Conservation (phyloP, 2,888 invertebrate genomes). For the Hypercompe scribonia region DNA sequence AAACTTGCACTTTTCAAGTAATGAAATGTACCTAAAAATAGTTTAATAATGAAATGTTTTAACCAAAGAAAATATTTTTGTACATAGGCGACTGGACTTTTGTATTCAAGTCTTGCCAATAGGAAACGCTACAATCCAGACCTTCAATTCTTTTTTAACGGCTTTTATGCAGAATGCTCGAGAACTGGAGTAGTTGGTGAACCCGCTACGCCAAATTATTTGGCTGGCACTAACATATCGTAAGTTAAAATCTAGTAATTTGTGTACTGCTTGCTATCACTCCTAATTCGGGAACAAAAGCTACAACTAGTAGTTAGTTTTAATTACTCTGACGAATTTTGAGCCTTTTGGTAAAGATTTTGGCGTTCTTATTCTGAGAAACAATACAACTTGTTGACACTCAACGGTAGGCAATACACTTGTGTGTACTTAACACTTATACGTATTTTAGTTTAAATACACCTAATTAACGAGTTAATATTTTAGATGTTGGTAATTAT, state of each 20-base stretch:
- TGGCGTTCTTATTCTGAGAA: no score
- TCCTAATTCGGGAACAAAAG: neutral
- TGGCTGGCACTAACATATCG: slow-evolving; percentile 2
- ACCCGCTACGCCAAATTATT: slow-evolving; percentile 37
- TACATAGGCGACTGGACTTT: slow-evolving; percentile 82
- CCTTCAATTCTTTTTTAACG: slow-evolving; percentile 89
- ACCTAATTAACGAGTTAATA: no score
- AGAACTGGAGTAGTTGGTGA: slow-evolving; percentile 73
- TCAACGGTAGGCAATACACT: no score
- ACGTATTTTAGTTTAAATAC: no score
- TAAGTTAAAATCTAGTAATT: neutral
- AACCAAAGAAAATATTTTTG: neutral
- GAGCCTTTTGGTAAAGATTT: neutral
- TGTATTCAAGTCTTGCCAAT: slow-evolving; percentile 87
- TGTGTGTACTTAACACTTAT: no score
- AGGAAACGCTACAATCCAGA: slow-evolving; percentile 85
- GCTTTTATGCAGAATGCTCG: slow-evolving; percentile 86
- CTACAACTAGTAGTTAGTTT: neutral
- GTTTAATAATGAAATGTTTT: neutral
- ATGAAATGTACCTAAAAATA: no score
- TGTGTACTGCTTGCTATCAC: neutral
- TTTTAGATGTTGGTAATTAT: no score
- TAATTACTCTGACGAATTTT: neutral
- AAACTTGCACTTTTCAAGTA: no score
- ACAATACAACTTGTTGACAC: no score